Evolutionary conservation across 1,140 invertebrate species (phyloP).

Genomic region (Stegodyphus dumicola): DNA sequence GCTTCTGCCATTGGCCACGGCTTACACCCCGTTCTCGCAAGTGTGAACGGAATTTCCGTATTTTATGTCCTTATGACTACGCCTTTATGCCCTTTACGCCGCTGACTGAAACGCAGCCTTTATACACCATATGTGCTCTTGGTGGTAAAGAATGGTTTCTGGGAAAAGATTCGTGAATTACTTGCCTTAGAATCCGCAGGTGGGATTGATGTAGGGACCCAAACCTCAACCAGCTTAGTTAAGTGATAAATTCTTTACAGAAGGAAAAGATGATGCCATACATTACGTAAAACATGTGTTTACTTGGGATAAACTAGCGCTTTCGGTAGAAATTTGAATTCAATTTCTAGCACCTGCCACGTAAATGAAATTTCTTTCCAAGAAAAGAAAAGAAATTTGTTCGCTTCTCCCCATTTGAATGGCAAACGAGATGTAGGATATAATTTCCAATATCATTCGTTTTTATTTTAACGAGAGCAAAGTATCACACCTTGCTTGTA

Average conservation of each 20-base stretch:
- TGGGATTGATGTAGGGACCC: constrained; percentile 29
- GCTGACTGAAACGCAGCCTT: too few relatives aligned
- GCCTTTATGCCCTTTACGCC: too few relatives aligned
- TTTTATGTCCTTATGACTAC: too few relatives aligned
- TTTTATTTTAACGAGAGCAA: too few relatives aligned
- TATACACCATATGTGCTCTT: constrained; percentile 36
- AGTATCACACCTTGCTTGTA: too few relatives aligned
- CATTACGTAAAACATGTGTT: constrained; percentile 54
- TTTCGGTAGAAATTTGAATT: constrained; percentile 25
- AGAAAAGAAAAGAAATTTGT: not conserved
- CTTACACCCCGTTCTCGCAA: too few relatives aligned
- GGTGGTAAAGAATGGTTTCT: constrained; percentile 34
- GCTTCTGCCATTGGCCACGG: too few relatives aligned
- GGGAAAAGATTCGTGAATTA: constrained; percentile 49
- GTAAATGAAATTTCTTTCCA: constrained; percentile 6
- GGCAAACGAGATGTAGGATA: too few relatives aligned
- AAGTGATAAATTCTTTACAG: constrained; percentile 53
- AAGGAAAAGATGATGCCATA: constrained; percentile 22
- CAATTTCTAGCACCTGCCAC: constrained; percentile 34
- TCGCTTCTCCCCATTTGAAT: not conserved
- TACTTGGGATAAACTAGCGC: constrained; percentile 27
- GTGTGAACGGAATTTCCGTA: too few relatives aligned
- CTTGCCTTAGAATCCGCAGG: constrained; percentile 42
- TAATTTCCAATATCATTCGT: too few relatives aligned
- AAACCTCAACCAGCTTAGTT: constrained; percentile 44